Evolutionary conservation across 2,888 invertebrate species (phyloP).

Genomic region (Apotomis capreana): DNA sequence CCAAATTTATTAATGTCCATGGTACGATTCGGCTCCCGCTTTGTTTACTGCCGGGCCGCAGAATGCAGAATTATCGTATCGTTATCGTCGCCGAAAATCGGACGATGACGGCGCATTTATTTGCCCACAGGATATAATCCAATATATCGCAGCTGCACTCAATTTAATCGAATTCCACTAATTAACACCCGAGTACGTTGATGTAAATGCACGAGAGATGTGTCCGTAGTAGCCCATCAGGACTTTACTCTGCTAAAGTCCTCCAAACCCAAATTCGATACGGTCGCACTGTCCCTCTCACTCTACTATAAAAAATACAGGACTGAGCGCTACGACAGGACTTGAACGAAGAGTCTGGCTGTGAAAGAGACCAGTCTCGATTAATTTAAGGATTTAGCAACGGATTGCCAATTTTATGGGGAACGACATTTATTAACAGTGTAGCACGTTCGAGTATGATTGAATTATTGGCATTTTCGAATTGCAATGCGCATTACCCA

Average conservation of each 20-base stretch:
- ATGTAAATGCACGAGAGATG: background rate
- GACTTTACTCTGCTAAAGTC: too few relatives aligned
- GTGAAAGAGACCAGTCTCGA: background rate
- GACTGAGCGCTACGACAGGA: too few relatives aligned
- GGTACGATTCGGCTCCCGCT: background rate
- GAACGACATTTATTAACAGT: background rate
- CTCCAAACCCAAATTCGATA: too few relatives aligned
- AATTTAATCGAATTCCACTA: conserved; percentile 27
- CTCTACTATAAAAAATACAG: background rate
- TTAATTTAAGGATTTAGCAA: conserved; percentile 26
- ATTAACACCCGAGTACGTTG: conserved; percentile 16
- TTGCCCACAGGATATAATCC: conserved; percentile 30
- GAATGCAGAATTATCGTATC: background rate
- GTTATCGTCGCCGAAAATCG: background rate
- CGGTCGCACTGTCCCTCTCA: too few relatives aligned
- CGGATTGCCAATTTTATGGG: conserved; percentile 18
- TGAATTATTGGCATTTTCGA: background rate
- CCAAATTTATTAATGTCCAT: background rate
- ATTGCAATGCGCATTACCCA: too few relatives aligned
- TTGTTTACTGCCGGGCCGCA: background rate
- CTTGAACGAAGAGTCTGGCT: too few relatives aligned
- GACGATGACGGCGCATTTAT: conserved; percentile 8
- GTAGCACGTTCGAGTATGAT: background rate
- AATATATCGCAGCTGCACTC: conserved; percentile 28
- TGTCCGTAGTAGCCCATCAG: background rate